Conservation (phyloP, 2,113 vertebrate species). For the Daboia siamensis region DNA sequence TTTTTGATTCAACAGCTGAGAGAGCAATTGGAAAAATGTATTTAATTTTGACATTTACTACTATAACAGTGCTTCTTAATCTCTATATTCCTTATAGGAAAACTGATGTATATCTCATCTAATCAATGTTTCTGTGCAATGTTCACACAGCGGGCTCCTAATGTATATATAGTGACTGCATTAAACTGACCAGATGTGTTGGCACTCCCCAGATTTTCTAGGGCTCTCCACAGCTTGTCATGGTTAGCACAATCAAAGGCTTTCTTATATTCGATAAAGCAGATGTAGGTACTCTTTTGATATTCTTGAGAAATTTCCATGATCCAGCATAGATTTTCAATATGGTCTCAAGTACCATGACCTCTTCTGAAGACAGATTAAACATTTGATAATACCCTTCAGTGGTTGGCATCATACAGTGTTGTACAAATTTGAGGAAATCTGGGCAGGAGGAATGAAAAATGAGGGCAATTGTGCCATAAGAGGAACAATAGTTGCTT, state of each 20-base stretch:
- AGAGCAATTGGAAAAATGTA: background rate
- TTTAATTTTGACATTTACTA: background rate
- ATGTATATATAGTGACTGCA: background rate
- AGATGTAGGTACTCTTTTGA: background rate
- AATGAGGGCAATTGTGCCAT: background rate
- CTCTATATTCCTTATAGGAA: background rate
- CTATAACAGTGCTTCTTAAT: background rate
- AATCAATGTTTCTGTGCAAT: background rate
- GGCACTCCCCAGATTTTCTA: background rate
- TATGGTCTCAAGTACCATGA: background rate
- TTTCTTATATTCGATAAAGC: background rate
- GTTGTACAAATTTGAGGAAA: background rate
- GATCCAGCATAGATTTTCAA: background rate
- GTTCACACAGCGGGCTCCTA: background rate
- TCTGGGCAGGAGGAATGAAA: too few relatives aligned
- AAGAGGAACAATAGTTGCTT: background rate
- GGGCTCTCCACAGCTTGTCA: background rate
- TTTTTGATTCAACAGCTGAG: background rate
- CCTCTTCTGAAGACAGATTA: background rate
- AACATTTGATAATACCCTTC: background rate
- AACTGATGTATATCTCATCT: background rate
- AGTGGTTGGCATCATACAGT: background rate
- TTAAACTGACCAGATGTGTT: background rate
- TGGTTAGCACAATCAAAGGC: background rate
- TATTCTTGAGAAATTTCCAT: background rate